phyloP scores from a whole-genome alignment of 2,888 invertebrate species.

The Cheilosia scutellata region DNA sequence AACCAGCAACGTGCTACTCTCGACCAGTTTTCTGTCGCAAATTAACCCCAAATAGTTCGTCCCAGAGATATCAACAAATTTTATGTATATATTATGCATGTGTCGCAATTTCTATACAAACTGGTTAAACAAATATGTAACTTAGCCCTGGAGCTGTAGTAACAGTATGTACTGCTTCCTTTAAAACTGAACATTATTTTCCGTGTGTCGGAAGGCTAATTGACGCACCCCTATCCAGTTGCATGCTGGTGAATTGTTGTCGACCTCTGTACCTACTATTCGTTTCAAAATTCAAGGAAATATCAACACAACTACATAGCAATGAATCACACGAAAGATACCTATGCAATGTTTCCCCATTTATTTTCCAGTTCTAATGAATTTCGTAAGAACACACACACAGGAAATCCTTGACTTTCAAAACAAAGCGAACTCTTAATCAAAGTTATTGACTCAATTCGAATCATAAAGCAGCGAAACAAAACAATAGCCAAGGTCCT shows the following conservation, averaged over 20 bases:
- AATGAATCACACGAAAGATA: constrained; percentile 29
- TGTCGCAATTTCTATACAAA: constrained; percentile 10
- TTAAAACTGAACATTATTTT: constrained; percentile 8
- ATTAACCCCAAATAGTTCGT: too few relatives aligned
- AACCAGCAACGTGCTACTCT: too few relatives aligned
- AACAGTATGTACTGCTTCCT: neutral
- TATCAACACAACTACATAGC: neutral
- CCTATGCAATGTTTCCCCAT: constrained; percentile 1
- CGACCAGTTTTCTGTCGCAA: too few relatives aligned
- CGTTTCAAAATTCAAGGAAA: constrained; percentile 29
- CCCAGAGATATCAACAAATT: too few relatives aligned
- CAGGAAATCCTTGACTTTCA: constrained; percentile 61
- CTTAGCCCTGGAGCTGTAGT: neutral
- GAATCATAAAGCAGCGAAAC: constrained; percentile 17
- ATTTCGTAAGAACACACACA: constrained; percentile 32
- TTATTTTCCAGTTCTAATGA: constrained; percentile 16
- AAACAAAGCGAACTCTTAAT: constrained; percentile 30
- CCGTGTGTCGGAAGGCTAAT: neutral
- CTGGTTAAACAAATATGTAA: constrained; percentile 3
- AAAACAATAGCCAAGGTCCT: constrained; percentile 36
- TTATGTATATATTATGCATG: too few relatives aligned
- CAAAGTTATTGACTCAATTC: constrained; percentile 35
- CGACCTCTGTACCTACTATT: constrained; percentile 22
- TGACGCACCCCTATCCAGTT: constrained; percentile 57
- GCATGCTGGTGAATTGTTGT: constrained; percentile 33